Evolutionary conservation across 2,888 invertebrate genomes (phyloP).

Genomic region (Philereme vetulata): DNA sequence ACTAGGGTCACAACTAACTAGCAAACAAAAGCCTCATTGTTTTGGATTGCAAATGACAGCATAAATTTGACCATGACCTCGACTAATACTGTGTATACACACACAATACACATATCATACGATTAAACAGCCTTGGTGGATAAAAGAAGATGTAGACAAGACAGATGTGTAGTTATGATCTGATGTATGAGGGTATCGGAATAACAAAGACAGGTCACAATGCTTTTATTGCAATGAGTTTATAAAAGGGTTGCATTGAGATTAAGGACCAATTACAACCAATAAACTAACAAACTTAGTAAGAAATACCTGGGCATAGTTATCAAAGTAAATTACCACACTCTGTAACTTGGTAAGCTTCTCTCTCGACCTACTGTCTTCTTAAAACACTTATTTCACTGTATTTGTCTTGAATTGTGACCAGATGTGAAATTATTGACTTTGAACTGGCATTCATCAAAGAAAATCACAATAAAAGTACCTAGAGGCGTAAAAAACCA

Average conservation of each 20-base stretch:
- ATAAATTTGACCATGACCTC: slow-evolving; percentile 1
- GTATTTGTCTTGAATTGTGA: not conserved
- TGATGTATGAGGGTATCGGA: too few relatives aligned
- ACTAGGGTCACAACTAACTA: too few relatives aligned
- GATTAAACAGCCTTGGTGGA: not conserved
- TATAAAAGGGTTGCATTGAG: too few relatives aligned
- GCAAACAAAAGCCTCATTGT: not conserved
- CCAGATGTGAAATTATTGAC: not conserved
- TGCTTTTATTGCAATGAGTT: too few relatives aligned
- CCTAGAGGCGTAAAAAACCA: slow-evolving; percentile 13
- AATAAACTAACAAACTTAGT: too few relatives aligned
- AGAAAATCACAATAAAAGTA: slow-evolving; percentile 4
- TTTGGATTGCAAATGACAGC: not conserved
- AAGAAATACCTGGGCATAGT: not conserved
- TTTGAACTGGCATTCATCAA: not conserved
- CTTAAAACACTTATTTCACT: not conserved
- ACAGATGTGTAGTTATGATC: not conserved
- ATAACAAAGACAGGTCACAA: too few relatives aligned
- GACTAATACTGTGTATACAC: not conserved
- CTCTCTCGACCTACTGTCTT: not conserved
- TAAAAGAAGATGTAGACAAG: not conserved
- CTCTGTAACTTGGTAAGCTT: too few relatives aligned
- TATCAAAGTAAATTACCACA: not conserved
- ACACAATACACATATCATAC: too few relatives aligned
- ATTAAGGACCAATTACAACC: too few relatives aligned